phyloP scores from a whole-genome alignment of 1,140 invertebrate genomes.

The Pristionchus pacificus region DNA sequence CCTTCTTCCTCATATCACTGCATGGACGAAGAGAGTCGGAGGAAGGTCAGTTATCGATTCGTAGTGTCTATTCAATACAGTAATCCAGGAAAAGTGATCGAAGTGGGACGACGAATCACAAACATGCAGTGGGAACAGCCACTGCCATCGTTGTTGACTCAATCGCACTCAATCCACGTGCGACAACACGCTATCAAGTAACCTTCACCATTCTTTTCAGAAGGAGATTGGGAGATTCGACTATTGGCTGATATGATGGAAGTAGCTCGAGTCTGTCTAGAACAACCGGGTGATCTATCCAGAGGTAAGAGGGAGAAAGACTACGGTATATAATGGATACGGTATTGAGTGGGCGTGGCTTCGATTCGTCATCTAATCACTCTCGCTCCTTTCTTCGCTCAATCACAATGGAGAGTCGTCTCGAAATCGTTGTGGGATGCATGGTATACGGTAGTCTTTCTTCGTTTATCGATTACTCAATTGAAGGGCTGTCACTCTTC shows the following conservation, averaged over 20 bases:
- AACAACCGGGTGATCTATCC: constrained; percentile 15
- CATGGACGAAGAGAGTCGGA: neutral
- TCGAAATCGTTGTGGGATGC: constrained; percentile 15
- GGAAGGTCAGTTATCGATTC: too few species aligned
- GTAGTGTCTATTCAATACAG: neutral
- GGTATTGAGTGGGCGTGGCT: neutral
- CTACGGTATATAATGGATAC: too few species aligned
- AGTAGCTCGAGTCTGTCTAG: constrained; percentile 17
- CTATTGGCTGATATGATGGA: constrained; percentile 19
- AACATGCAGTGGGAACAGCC: constrained; percentile 27
- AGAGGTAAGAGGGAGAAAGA: too few species aligned
- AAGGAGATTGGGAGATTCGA: constrained; percentile 13
- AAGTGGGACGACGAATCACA: neutral
- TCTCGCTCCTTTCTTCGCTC: constrained; percentile 5
- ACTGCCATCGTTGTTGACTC: constrained; percentile 25
- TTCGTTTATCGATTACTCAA: constrained; percentile 2
- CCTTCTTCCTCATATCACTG: neutral
- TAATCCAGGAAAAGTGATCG: neutral
- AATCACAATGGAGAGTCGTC: constrained; percentile 11
- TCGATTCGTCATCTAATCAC: constrained; percentile 3
- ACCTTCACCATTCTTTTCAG: constrained; percentile 7
- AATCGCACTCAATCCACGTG: constrained; percentile 17
- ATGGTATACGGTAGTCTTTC: constrained; percentile 15
- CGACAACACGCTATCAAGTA: neutral
- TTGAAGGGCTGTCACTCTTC: neutral